These are phyloP conservation scores for Sarcophaga subvicina DNA, from an alignment of 2,888 invertebrate genomes.

Conservation along the genomic window DNA sequence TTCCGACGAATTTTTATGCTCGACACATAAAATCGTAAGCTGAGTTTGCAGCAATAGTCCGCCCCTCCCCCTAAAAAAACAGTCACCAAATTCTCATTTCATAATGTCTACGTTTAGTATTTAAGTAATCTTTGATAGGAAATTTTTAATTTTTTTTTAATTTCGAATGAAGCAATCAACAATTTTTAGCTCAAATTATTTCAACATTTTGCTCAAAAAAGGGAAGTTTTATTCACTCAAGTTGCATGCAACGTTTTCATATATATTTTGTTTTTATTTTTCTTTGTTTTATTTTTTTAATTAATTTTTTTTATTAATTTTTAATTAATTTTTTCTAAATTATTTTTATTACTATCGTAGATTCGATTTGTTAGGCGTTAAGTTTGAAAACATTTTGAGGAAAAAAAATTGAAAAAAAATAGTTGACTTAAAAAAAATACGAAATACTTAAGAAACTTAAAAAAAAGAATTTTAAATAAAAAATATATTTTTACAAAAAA, in stretches of 20 bases:
- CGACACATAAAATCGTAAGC: constrained; percentile 78
- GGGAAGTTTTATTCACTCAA: constrained; percentile 25
- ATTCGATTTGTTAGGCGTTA: constrained; percentile 36
- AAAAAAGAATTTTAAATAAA: constrained; percentile 54
- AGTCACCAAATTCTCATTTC: not conserved
- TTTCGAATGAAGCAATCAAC: constrained; percentile 48
- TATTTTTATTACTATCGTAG: no score
- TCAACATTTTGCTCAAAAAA: constrained; percentile 58
- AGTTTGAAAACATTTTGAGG: constrained; percentile 36
- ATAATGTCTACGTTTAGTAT: constrained; percentile 37
- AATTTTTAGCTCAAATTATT: constrained; percentile 56
- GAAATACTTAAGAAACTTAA: constrained; percentile 60
- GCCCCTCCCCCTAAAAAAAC: no score
- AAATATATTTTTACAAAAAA: constrained; percentile 67
- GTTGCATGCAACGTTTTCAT: not conserved
- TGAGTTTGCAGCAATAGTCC: constrained; percentile 74
- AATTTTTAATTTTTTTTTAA: not conserved
- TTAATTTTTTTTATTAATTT: constrained; percentile 28
- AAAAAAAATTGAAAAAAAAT: no score
- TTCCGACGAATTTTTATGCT: constrained; percentile 79
- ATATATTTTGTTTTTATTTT: not conserved
- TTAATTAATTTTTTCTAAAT: not conserved
- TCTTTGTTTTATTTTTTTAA: constrained; percentile 50
- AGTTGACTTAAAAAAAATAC: not conserved
- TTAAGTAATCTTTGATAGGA: not conserved